Evolutionary conservation across 2,888 invertebrate genomes (phyloP).

Genomic region (Agrilus mali): DNA sequence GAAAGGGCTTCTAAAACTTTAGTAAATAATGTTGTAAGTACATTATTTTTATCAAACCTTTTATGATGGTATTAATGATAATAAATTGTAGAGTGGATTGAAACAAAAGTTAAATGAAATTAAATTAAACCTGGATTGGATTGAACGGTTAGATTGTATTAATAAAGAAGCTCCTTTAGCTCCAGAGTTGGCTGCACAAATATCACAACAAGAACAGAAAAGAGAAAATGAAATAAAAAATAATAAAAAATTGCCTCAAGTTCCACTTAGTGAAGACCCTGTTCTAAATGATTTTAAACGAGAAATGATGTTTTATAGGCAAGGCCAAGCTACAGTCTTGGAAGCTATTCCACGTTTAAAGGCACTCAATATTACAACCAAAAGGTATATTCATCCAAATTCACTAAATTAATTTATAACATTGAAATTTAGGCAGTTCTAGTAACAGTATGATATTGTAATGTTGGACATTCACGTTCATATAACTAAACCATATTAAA

Average conservation of each 20-base stretch:
- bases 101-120: slow-evolving; percentile 61
- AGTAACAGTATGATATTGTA: too few relatives aligned
- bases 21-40: slow-evolving; percentile 64
- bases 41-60: neutral
- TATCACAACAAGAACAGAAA: slow-evolving; percentile 62
- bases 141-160: slow-evolving; percentile 71
- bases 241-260: slow-evolving; percentile 52
- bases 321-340: slow-evolving; percentile 76
- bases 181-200: slow-evolving; percentile 67
- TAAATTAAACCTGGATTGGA: slow-evolving; percentile 64
- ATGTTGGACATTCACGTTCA: too few relatives aligned
- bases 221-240: slow-evolving; percentile 52
- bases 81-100: slow-evolving; percentile 40
- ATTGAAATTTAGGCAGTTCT: too few relatives aligned
- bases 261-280: slow-evolving; percentile 58
- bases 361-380: slow-evolving; percentile 61
- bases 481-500: too few relatives aligned
- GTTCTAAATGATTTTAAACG: slow-evolving; percentile 84
- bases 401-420: too few relatives aligned
- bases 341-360: slow-evolving; percentile 70
- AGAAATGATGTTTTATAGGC: slow-evolving; percentile 77
- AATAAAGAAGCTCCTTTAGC: slow-evolving; percentile 70
- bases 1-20: slow-evolving; percentile 42
- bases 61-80: neutral
- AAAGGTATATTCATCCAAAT: slow-evolving; percentile 34